Conservation (phyloP, 2,113 vertebrate species). For the Sturnus vulgaris region DNA sequence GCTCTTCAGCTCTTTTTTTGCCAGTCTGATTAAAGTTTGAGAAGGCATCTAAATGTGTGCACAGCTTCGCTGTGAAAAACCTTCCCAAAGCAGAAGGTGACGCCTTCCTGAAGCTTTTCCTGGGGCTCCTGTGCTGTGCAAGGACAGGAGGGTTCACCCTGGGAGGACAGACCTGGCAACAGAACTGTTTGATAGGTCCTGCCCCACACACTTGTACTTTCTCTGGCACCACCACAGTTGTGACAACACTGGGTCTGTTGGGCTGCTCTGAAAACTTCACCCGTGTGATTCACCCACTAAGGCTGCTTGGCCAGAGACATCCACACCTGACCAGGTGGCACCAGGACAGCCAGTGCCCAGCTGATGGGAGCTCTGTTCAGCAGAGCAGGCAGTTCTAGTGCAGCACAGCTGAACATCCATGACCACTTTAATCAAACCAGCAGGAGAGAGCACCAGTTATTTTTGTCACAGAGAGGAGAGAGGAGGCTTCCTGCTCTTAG, state of each 20-base stretch:
- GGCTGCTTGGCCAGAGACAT: neutral
- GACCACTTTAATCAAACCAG: neutral
- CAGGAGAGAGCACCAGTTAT: neutral
- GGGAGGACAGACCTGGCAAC: neutral
- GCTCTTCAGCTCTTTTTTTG: neutral
- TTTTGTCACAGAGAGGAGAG: neutral
- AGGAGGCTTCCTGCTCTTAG: neutral
- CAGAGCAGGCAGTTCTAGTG: neutral
- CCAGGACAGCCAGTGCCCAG: neutral
- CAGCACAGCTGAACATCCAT: neutral
- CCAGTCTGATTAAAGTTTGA: neutral
- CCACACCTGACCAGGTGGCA: neutral
- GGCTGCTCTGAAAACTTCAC: neutral
- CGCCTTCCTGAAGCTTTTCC: neutral
- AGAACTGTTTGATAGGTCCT: neutral
- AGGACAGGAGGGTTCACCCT: neutral
- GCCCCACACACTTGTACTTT: neutral
- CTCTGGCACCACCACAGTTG: neutral
- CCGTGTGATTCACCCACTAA: accelerated
- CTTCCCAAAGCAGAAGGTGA: neutral
- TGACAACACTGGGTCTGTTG: neutral
- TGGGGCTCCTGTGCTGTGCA: neutral
- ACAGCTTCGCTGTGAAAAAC: accelerated
- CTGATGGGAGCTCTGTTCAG: neutral
- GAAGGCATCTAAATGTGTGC: neutral